phyloP scores from a whole-genome alignment of 92 coral and sea anemone genomes.

The Nematostella vectensis region DNA sequence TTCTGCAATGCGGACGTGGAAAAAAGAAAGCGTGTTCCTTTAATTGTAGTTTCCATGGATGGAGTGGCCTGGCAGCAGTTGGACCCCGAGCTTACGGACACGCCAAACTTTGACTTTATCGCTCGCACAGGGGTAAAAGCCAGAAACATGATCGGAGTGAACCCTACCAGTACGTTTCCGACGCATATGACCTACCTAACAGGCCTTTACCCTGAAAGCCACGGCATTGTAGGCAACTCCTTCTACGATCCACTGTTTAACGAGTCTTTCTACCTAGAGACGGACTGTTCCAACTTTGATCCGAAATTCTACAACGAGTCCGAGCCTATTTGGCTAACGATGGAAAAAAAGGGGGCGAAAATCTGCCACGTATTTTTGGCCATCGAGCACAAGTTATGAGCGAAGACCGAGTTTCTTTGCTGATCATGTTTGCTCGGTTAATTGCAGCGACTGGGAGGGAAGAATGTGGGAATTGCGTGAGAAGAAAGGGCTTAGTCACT shows the following conservation, averaged over 20 bases:
- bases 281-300: constrained; percentile 59
- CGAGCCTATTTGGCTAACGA: constrained; percentile 81
- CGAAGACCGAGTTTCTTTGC: constrained; percentile 53
- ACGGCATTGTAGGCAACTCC: constrained; percentile 57
- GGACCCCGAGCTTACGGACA: constrained; percentile 28
- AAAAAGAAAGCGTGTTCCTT: constrained; percentile 4
- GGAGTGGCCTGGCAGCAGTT: constrained; percentile 83
- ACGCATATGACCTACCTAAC: constrained; percentile 55
- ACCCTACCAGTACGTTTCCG: constrained; percentile 78
- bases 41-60: constrained; percentile 65
- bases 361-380: constrained; percentile 83
- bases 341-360: constrained; percentile 63
- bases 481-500: constrained; percentile 6
- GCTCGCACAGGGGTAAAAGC: constrained; percentile 61
- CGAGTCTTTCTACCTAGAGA: constrained; percentile 44
- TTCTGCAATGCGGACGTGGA: too few relatives aligned
- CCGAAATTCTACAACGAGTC: constrained; percentile 68
- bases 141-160: constrained; percentile 54
- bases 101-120: constrained; percentile 57
- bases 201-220: constrained; percentile 86
- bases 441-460: constrained; percentile 28
- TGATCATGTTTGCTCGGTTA: constrained; percentile 30
- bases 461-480: constrained; percentile 6
- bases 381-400: constrained; percentile 51
- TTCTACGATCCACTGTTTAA: constrained; percentile 76